These are phyloP conservation scores for Limnephilus rhombicus DNA, from an alignment of 2,888 invertebrate genomes.

Conservation along the genomic window DNA sequence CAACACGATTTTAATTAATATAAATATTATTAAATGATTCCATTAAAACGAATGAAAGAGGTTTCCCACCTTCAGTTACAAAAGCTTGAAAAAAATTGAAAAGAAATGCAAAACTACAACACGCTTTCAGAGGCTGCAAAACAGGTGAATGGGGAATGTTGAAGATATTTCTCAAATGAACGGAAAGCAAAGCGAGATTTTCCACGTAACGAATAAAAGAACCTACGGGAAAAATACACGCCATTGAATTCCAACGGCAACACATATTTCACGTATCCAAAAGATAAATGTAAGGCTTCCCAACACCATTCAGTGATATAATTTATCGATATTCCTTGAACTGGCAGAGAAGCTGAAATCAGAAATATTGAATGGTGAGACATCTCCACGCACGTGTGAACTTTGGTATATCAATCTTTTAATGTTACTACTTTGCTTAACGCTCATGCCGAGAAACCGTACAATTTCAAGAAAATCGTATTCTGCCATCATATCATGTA, in stretches of 20 bases:
- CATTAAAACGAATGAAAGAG: not conserved
- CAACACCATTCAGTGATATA: not conserved
- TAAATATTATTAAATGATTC: not conserved
- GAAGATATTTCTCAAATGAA: conserved; percentile 19
- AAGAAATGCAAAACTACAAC: not conserved
- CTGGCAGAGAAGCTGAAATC: not conserved
- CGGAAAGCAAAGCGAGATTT: conserved; percentile 20
- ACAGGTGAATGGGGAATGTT: conserved; percentile 27
- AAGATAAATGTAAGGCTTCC: not conserved
- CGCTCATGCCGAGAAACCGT: too few relatives aligned
- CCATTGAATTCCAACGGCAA: conserved; percentile 40
- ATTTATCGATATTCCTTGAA: not conserved
- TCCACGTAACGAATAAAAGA: conserved; percentile 27
- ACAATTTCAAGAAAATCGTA: too few relatives aligned
- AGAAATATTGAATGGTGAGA: not conserved
- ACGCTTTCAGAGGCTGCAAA: not conserved
- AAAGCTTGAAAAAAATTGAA: not conserved
- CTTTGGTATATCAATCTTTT: not conserved
- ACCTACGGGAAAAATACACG: not conserved
- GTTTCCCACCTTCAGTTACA: not conserved
- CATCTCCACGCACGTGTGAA: not conserved
- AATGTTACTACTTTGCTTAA: too few relatives aligned
- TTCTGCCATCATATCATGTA: too few relatives aligned
- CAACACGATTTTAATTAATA: not conserved
- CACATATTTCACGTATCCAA: conserved; percentile 23